Evolutionary conservation across 2,888 invertebrate genomes (phyloP), one percentile per base, ranked within the genome.

Genomic region (Drosophila merina): DNA sequence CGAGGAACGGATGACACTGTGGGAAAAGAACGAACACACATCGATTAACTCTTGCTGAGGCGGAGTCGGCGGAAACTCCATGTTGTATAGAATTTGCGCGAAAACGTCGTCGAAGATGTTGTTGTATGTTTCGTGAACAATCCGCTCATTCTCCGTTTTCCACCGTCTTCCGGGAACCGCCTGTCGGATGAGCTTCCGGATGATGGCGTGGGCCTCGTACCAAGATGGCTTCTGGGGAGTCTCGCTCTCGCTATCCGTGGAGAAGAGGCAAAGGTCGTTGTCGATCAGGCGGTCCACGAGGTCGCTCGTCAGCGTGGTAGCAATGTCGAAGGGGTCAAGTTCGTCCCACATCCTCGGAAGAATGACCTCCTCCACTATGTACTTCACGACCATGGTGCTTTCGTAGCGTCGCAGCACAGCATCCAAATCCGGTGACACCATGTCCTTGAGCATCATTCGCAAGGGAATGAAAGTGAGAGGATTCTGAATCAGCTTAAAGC

Each of bases 291-390:
- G 86, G 74, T 89, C 90, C 0, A 89, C 66, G 0, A 87, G 45
- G 55, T 90, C 88, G 14, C 49, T 76, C 0, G 81, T 51, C 30
- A 89, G 42, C 0, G 58, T 44, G n/a, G 8, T 59, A 4, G 76
- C 68, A 20, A 90, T 77, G 5, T 90, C 90, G 36, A 74, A 77
- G 1, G 76, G 56, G 28, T 90, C 89, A 2, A 92, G 79, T 30
- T 89, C 76, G 45, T 92, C 92, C 75, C 93, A 92, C 0, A 93
- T 88, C 59, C 90, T 88, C 0, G 89, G 88, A 33, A 93, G 79
- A 5, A 93, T 72, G 30, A 91, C 92, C 64, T 92, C 91, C n/a
- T 92, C 91, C 10, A 89, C 60, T 3, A 88, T 74, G 8, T 81
- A 79, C 0, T 77, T 64, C 6, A 69, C 75, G 5, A 85, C 75